These are phyloP conservation scores for Andrena cerasifolii DNA, from an alignment of 1,140 invertebrate species.

Conservation along the genomic window DNA sequence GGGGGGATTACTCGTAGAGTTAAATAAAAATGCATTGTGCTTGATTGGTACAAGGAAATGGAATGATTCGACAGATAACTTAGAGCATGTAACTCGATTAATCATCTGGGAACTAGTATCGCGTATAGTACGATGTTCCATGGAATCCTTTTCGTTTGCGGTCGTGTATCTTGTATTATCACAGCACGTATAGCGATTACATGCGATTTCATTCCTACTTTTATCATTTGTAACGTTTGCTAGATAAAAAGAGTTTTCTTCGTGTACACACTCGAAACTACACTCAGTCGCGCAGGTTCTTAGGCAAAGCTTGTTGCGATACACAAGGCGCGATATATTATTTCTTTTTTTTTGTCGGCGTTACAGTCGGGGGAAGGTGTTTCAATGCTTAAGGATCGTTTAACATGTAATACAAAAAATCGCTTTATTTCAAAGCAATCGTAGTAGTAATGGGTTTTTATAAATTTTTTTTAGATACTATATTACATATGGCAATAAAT, in stretches of 20 bases:
- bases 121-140: not conserved
- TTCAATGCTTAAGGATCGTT: conserved; percentile 7
- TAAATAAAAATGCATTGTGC: no score
- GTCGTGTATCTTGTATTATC: not conserved
- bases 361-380: conserved; percentile 6
- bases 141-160: not conserved
- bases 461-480: conserved; percentile 41
- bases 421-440: conserved; percentile 55
- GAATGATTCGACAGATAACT: not conserved
- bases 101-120: not conserved
- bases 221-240: not conserved
- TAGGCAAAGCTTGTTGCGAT: not conserved
- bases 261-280: not conserved
- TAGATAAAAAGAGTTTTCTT: not conserved
- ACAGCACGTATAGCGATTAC: not conserved
- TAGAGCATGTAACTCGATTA: not conserved
- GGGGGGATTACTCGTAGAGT: no score
- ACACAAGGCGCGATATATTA: not conserved
- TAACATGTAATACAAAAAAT: conserved; percentile 57
- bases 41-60: no score
- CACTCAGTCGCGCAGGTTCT: not conserved
- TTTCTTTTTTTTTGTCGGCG: not conserved
- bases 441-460: conserved; percentile 36
- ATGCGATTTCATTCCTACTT: not conserved
- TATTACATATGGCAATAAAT: conserved; percentile 51